Base-by-base conservation (phyloP, 2,113 vertebrate genomes). In the Sylvilagus bachmani region DNA sequence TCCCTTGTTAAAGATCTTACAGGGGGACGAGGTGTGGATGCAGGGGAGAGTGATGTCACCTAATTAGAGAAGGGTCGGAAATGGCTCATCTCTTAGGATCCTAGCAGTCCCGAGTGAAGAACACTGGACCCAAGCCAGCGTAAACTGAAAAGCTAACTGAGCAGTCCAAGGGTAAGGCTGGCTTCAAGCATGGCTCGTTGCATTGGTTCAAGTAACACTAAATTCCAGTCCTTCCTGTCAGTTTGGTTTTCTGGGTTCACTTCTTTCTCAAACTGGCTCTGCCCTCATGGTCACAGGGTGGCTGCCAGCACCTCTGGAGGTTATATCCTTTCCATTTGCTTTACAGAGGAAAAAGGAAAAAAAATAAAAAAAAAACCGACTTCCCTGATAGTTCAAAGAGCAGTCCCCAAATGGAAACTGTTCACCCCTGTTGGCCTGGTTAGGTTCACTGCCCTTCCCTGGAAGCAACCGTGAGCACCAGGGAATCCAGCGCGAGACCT, bases 241-340 rank as follows among this genome's bases (percentile, higher is more conserved):
- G 33, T 36, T 64, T 55, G 13, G 55, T 91, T 38, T 49, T 87
- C 80, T 82, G 61, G 27, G 21, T 87, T 88, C 29, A 38, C 10
- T 73, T 96, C 14, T 62, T 88, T 79, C 74, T 83, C 31, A 62
- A n/a, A 33, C 61, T 88, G 33, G 44, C 11, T 61, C 36, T 77
- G 33, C 19, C 73, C 58, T 88, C 19, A 7, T 36, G 81, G 89
- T 66, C 74, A 67, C 89, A 95, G 9, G 71, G 77, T 79, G 81
- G 93, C 49, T 94, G 74, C 82, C 82, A 92, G n/a, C 38, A 87
- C 29, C 62, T 66, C 75, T 75, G 66, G 53, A 82, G 62, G 14
- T 51, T 82, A 33, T 1, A 25, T 74, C 58, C 13, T 86, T 78
- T 36, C n/a, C 8, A 38, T 51, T 85, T 82, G 70, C 58, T 91